Percentiles rank a stretch among this genome's conserved stretches.
phyloP scores from a whole-genome alignment of 1,140 invertebrate genomes.

The Calliphora vicina region DNA sequence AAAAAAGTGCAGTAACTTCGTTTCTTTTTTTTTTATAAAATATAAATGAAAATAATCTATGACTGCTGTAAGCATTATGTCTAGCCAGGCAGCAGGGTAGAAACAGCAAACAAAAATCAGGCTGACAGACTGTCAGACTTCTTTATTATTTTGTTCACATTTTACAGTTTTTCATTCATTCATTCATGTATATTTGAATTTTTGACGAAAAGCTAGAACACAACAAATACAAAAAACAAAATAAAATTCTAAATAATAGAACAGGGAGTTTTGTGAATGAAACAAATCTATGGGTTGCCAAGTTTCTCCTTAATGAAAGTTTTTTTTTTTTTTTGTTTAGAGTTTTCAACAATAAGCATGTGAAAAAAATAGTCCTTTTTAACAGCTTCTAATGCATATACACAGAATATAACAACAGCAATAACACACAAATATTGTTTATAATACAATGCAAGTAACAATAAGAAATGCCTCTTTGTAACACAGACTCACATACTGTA shows the following conservation, averaged over 20 bases:
- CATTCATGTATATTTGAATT: slow-evolving; percentile 1
- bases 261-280: background rate
- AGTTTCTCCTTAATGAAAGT: background rate
- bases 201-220: background rate
- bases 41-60: background rate
- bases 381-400: too few species aligned
- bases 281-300: background rate
- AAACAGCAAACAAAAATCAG: background rate
- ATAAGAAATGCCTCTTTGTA: too few species aligned
- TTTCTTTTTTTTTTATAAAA: background rate
- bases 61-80: slow-evolving; percentile 6
- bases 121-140: background rate
- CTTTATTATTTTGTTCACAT: background rate
- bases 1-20: background rate
- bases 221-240: background rate
- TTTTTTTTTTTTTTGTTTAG: background rate
- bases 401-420: background rate
- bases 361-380: background rate
- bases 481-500: too few species aligned
- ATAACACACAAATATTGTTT: background rate
- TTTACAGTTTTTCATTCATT: background rate
- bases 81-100: background rate
- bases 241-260: background rate
- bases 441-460: background rate
- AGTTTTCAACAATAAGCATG: background rate